Conservation (phyloP, 2,113 vertebrate genomes). For the human region DNA sequence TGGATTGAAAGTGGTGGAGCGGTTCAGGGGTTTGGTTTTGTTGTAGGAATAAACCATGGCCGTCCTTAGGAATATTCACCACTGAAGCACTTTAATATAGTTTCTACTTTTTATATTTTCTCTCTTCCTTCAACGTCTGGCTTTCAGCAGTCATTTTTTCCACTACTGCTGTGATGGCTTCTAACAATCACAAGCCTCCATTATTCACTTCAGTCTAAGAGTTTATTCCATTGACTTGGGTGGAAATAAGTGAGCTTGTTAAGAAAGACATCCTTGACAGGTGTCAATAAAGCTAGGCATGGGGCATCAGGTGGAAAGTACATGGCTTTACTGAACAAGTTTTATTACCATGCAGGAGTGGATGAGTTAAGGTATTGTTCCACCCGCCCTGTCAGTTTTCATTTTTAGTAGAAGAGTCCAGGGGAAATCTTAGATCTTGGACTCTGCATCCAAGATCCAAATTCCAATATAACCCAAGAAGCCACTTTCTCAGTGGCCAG, state of each 20-base stretch:
- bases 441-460: not conserved
- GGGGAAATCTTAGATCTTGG: not conserved
- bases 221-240: too few relatives aligned
- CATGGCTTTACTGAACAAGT: not conserved
- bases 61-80: not conserved
- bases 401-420: not conserved
- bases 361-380: not conserved
- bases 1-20: not conserved
- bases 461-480: not conserved
- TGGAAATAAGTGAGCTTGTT: not conserved
- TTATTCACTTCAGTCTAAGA: not conserved
- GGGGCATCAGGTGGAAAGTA: not conserved
- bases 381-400: not conserved
- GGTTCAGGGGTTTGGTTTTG: not conserved
- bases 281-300: not conserved
- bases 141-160: not conserved
- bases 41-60: not conserved
- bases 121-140: not conserved
- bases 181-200: not conserved
- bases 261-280: not conserved
- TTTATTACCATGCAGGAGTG: not conserved
- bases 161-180: not conserved
- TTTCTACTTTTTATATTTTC: not conserved
- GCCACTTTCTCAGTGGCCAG: not conserved
- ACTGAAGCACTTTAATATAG: not conserved